Base-by-base conservation (phyloP, 2,888 invertebrate species). In the Caenorhabditis becei region DNA sequence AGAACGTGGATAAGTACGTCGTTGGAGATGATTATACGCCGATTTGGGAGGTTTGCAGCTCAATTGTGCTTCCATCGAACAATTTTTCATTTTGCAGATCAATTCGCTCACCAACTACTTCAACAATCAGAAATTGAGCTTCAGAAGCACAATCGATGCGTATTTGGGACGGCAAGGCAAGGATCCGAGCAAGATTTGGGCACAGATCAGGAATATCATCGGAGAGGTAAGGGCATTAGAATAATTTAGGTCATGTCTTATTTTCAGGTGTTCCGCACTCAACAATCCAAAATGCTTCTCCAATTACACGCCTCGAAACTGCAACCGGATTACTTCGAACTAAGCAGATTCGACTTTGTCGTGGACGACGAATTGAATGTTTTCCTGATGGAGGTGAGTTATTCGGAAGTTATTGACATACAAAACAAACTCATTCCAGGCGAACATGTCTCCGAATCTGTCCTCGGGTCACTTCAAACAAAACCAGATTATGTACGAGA, bases 381-480 rank as follows among this genome's bases (percentile, higher is more conserved):
- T 0, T 95, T 94, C 89, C 93, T 97, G 7, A 94, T 98, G 94
- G 98, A 98, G 93, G 93, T 69, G 16, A 14, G 28, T 16, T 26
- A 14, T 3, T 41, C 41, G 2, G 41, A 5, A 14, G 41, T 20
- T 49, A 18, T 20, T 93, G n/a, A n/a, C n/a, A n/a, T n/a, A n/a
- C n/a, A n/a, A n/a, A n/a, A n/a, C n/a, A n/a, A 85, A 5, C 41
- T 16, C 23, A 18, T 91, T 91, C 44, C 88, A 93, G 93, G 97
- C 96, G 0, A 98, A 98, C 91, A 97, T 98, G 98, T 97, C 97
- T 16, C 98, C 98, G 0, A 98, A 98, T 93, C 93, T 98, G 75
- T 96, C 96, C 0, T 96, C 97, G 0, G 95, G 95, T 0, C 97
- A 97, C 92, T 97, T 95, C 91, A 94, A 95, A n/a, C 95, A 94